Evolutionary conservation across 2,888 invertebrate genomes (phyloP).

Genomic region (Pomacea canaliculata): DNA sequence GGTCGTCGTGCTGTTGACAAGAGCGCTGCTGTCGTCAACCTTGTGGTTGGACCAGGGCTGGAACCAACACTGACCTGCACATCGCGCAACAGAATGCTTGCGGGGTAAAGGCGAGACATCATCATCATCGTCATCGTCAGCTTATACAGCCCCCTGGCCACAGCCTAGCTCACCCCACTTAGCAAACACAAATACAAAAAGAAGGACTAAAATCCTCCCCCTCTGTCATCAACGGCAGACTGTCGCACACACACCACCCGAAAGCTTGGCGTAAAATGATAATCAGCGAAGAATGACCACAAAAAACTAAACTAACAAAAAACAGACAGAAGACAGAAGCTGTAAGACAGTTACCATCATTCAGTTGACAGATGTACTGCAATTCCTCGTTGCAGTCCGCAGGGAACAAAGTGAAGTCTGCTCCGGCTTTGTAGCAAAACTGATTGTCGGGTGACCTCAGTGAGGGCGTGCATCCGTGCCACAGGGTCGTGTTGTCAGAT

Average conservation of each 20-base stretch:
- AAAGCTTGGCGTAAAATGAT: too few relatives aligned
- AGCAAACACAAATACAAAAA: too few relatives aligned
- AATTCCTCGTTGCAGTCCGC: not conserved
- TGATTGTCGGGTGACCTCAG: not conserved
- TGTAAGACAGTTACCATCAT: not conserved
- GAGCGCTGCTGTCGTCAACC: conserved; percentile 1
- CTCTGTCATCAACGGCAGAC: too few relatives aligned
- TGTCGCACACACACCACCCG: too few relatives aligned
- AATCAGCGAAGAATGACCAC: too few relatives aligned
- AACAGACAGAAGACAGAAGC: not conserved
- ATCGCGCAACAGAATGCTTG: not conserved
- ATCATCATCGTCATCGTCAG: too few relatives aligned
- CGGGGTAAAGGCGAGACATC: not conserved
- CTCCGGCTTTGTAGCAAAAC: too few relatives aligned
- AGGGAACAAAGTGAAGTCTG: too few relatives aligned
- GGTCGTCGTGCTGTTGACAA: conserved; percentile 2
- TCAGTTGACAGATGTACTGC: not conserved
- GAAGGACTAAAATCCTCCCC: too few relatives aligned
- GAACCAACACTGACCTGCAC: conserved; percentile 29
- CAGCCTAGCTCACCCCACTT: too few relatives aligned
- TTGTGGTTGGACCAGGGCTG: conserved; percentile 18
- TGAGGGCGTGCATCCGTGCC: not conserved
- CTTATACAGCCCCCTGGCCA: too few relatives aligned
- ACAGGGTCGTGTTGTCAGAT: not conserved
- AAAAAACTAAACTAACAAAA: not conserved